Percentiles rank a stretch among this genome's conserved stretches.
phyloP scores from a whole-genome alignment of 2,888 invertebrate species.

The Synergus laeviventris region DNA sequence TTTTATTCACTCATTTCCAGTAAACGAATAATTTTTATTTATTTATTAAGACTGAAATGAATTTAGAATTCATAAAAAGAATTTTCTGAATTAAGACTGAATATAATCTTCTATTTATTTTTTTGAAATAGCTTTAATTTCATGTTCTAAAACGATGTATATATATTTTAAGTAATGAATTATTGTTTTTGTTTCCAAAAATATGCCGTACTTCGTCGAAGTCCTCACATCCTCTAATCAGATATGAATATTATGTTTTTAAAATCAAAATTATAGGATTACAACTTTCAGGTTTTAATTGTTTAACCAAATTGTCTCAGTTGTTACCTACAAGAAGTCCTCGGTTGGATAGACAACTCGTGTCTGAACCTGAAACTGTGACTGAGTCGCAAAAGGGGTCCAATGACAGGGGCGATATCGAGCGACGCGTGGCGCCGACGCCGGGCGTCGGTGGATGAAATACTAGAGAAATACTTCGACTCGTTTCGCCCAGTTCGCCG shows the following conservation, averaged over 20 bases:
- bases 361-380: too few relatives aligned
- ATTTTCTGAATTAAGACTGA: too few relatives aligned
- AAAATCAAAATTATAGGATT: neutral
- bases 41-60: too few relatives aligned
- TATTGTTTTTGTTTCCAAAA: neutral
- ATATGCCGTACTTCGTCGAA: neutral
- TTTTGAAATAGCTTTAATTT: too few relatives aligned
- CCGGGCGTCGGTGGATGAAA: constrained; percentile 50
- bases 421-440: constrained; percentile 67
- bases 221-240: neutral
- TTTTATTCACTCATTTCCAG: neutral
- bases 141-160: too few relatives aligned
- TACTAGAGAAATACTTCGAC: constrained; percentile 43
- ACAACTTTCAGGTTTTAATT: too few relatives aligned
- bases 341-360: neutral
- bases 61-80: too few relatives aligned
- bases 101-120: too few relatives aligned
- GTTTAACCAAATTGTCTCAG: too few relatives aligned
- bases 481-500: constrained; percentile 62
- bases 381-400: constrained; percentile 40
- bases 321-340: neutral
- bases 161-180: too few relatives aligned
- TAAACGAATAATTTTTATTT: neutral
- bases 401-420: constrained; percentile 60
- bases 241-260: neutral